Evolutionary conservation across 37 sponge, comb jelly and placozoan genomes (phyloP), one percentile per base, ranked within the genome.

Genomic region (Spongia lamella): DNA sequence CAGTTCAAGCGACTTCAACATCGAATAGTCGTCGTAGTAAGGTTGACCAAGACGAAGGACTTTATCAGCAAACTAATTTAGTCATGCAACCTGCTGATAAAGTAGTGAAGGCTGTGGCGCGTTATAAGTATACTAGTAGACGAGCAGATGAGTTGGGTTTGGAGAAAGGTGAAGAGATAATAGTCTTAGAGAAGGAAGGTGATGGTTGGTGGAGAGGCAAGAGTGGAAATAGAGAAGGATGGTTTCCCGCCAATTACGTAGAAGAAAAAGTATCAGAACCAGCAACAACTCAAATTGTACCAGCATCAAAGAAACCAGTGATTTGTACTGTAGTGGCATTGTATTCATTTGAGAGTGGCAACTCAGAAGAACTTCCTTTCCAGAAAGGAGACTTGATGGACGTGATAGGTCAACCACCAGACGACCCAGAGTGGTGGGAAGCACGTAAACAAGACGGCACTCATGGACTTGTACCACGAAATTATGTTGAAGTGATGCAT

Each of bases 201-300:
- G 96, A 96, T 61, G 96, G 96, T 1, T 96, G 96, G 96, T 96
- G 96, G 96, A 79, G 86, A 54, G 96, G 96, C 1, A 71, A 86
- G 34, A 63, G 70, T 38, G 89, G 83, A 0, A 76, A 79, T 26
- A 34, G 49, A 27, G 83, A 80, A 15, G 96, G 96, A 7, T 96
- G 93, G 89, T 96, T 96, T 72, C 96, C 96, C 24, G 89, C 86
- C 66, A 96, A 96, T 63, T 96, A 92, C 65, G 96, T 96, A 16
- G 93, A 89, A 40, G 96, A 96, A 59, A 36, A 51, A 30, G 83
- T 38, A n/a, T 20, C 61, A 1, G 22, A 73, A 13, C 40, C 50
- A 7, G 39, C 32, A 3, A 50, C 30, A 27, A 29, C 53, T 17
- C 24, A 20, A 7, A 26, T 37, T 6, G 49, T 15, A 22, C 14